Base-by-base conservation (phyloP, 2,113 vertebrate species). In the Microcebus lehilahytsara region DNA sequence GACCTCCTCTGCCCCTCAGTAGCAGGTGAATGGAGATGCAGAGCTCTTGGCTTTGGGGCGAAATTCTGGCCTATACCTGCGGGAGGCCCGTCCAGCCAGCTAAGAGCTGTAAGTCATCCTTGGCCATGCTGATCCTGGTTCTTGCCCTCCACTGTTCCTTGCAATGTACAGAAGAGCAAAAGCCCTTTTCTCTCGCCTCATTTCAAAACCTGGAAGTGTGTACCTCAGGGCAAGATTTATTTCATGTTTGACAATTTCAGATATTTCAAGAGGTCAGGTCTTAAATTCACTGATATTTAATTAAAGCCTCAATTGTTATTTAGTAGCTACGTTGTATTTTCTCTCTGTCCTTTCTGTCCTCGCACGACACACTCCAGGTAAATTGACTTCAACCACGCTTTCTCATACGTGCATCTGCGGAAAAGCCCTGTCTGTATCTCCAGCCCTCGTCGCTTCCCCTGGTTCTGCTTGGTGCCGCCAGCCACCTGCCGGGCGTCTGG, bases 11-110 rank as follows among this genome's bases (percentile, higher is more conserved):
- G 46, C 91, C 96, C 94, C 85, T 46, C 23, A 0, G 42, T 12
- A 58, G 30, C 46, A 40, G 16, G 34, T n/a, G 8, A 17, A 19
- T 3, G 6, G 19, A n/a, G 74, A 60, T 78, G 34, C 37, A 85
- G 77, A 42, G 91, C 94, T 72, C 34, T 46, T 85, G 71, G 78
- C 89, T 96, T 96, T n/a, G 84, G 96, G 92, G 71, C 62, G 42
- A 90, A 93, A 92, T 95, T 89, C 94, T 37, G 95, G 42, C 27
- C 42, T 8, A 49, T 7, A 3, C 42, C 42, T 2, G 80, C 71
- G 88, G 93, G 95, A 27, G 37, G 49, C 34, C 30, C 53, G 46
- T 89, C 27, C 64, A 86, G 89, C 67, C 49, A 34, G n/a, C 69
- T 40, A 95, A 78, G 71, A 85, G 80, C 77, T 53, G 32, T 7